Evolutionary conservation across 2,797 vertebrate species (phyloP), one percentile per base, ranked within the genome.

Genomic region (Rousettus madagascariensis): DNA sequence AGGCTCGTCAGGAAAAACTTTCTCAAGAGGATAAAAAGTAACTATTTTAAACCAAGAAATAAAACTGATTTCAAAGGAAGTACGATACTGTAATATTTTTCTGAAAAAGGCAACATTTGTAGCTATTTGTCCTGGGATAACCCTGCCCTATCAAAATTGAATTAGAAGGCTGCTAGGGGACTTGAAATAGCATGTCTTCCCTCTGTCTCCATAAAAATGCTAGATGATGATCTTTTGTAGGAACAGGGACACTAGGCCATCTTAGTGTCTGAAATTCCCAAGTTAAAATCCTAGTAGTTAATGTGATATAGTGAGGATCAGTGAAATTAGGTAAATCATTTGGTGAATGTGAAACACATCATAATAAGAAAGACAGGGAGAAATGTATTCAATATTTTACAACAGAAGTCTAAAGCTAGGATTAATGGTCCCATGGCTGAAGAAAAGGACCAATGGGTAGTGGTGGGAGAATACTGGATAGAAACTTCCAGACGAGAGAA

Each of bases 21-120:
- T 77, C 68, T 93, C 30, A 17, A 84, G 38, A 79, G 55, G 89
- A 86, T 90, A 90, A 86, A 90, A 92, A 11, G 46, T 53, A 59
- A 51, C 9, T 84, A 75, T n/a, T n/a, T 78, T 33, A 91, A 94
- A 65, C 15, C 36, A 74, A 71, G n/a, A 93, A 80, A 79, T 53
- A 71, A 65, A 82, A 87, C 26, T 43, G 69, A 85, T 91, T 95
- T 92, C n/a, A 77, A 80, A 93, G 89, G 51, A 94, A 91, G 57
- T 71, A 75, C 2, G 61, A 36, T 63, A 20, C 22, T 75, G 69
- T 75, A 75, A 92, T 26, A 75, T 12, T 75, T 94, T 68, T 84
- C 28, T 79, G 65, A 36, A 80, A 94, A 89, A 90, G 65, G 33
- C 24, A 86, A 77, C 75, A 84, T 57, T 46, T 55, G 13, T 36